Conservation (phyloP, 2,113 vertebrate species). For the Leptosomus discolor region DNA sequence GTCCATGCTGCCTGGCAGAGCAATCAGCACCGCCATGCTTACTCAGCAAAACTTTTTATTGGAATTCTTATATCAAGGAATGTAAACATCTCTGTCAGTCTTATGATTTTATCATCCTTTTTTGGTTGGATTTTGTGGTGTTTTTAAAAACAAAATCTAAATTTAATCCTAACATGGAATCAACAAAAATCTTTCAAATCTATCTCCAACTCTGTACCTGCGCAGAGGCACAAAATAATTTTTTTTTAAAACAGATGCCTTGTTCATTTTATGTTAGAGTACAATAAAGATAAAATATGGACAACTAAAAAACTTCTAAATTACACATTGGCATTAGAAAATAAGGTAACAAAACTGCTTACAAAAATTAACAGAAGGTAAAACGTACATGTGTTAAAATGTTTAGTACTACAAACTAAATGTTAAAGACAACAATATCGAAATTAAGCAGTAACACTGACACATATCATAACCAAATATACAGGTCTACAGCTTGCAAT, state of each 20-base stretch:
- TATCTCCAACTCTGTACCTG: not conserved
- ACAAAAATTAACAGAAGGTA: not conserved
- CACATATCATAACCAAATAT: not conserved
- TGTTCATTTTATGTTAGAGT: not conserved
- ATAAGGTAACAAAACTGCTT: not conserved
- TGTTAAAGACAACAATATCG: not conserved
- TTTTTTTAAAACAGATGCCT: not conserved
- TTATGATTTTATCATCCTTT: not conserved
- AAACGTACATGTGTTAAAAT: not conserved
- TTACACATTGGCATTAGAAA: not conserved
- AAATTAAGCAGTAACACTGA: not conserved
- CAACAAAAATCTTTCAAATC: not conserved
- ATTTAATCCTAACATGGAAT: not conserved
- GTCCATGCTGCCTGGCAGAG: not conserved
- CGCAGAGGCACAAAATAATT: not conserved
- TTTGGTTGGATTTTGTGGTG: not conserved
- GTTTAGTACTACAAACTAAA: not conserved
- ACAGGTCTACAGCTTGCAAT: not conserved
- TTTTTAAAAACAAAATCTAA: not conserved
- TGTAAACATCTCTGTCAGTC: not conserved
- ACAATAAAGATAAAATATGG: not conserved
- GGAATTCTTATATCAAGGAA: not conserved
- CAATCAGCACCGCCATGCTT: not conserved
- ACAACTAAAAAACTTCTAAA: not conserved
- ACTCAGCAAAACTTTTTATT: not conserved